phyloP scores from a whole-genome alignment of 2,113 vertebrate genomes.

The Saccopteryx bilineata region DNA sequence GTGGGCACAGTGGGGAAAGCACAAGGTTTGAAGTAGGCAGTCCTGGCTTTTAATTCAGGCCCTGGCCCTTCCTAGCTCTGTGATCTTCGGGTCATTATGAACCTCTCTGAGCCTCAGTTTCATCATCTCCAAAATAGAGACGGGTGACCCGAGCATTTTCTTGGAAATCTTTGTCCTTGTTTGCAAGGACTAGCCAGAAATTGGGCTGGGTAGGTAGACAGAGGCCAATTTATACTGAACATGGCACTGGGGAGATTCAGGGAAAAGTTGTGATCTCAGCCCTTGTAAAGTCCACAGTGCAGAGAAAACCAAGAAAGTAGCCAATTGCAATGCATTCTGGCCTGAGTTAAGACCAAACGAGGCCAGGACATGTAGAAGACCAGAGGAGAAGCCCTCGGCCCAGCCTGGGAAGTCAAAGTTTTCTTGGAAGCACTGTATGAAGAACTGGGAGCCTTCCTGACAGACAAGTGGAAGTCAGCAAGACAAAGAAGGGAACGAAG shows the following conservation, averaged over 20 bases:
- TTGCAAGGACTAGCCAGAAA: neutral
- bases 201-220: neutral
- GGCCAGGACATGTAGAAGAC: neutral
- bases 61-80: neutral
- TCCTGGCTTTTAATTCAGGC: neutral
- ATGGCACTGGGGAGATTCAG: neutral
- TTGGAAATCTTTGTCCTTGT: neutral
- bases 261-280: neutral
- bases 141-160: neutral
- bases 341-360: neutral
- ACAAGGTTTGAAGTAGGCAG: neutral
- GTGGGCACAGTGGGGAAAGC: neutral
- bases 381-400: neutral
- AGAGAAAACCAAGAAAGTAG: neutral
- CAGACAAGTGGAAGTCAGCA: neutral
- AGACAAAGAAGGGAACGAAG: neutral
- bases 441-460: neutral
- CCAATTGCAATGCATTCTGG: neutral
- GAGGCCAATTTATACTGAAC: neutral
- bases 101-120: neutral
- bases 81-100: neutral
- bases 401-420: neutral
- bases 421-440: neutral
- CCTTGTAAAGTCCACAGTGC: neutral
- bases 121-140: neutral